Evolutionary conservation across 2,888 invertebrate genomes (phyloP).

Genomic region (Trisateles emortualis): DNA sequence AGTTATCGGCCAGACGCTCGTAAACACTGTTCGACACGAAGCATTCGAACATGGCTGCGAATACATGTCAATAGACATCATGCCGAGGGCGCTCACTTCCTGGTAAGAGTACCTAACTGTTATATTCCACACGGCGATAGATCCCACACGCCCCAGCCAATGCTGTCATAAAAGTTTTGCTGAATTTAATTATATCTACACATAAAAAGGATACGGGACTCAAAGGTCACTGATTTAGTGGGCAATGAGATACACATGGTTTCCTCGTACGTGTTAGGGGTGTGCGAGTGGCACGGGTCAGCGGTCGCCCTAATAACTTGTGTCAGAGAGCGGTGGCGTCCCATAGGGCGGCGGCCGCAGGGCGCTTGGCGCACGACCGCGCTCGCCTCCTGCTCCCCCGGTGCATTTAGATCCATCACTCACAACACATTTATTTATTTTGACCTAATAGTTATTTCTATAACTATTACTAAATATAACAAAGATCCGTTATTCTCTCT

Average conservation of each 20-base stretch:
- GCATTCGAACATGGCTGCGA: constrained; percentile 77
- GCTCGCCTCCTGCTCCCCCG: neutral
- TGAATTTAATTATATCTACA: constrained; percentile 58
- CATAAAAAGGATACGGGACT: constrained; percentile 56
- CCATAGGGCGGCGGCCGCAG: constrained; percentile 43
- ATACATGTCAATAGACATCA: constrained; percentile 79
- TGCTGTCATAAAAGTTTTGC: constrained; percentile 51
- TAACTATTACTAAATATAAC: neutral
- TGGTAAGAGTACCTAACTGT: constrained; percentile 63
- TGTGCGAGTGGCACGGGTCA: constrained; percentile 71
- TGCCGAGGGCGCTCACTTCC: constrained; percentile 71
- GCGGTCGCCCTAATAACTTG: constrained; percentile 70
- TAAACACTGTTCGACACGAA: constrained; percentile 80
- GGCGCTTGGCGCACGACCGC: constrained; percentile 31
- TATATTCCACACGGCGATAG: constrained; percentile 55
- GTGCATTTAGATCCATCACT: constrained; percentile 13
- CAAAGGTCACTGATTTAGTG: constrained; percentile 72
- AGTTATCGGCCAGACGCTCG: constrained; percentile 81
- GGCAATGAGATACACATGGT: constrained; percentile 58
- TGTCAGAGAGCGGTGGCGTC: constrained; percentile 58
- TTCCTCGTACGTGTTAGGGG: constrained; percentile 59
- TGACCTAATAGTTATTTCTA: neutral
- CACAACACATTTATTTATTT: constrained; percentile 5
- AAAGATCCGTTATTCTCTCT: neutral
- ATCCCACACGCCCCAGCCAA: constrained; percentile 38